phyloP scores from a whole-genome alignment of 2,113 vertebrate genomes.

The Callipepla californica region DNA sequence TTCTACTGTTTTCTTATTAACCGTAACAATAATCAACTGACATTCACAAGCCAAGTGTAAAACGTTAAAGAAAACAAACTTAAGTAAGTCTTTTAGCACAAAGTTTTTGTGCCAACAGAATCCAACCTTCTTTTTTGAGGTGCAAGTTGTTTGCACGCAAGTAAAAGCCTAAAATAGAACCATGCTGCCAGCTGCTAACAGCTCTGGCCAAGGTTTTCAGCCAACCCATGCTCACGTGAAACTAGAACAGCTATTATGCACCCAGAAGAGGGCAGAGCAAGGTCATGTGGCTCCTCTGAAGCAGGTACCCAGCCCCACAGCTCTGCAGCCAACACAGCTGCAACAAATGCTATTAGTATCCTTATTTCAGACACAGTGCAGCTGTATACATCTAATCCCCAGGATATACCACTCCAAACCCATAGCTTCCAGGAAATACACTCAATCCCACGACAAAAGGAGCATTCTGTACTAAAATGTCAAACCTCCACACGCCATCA shows the following conservation, averaged over 20 bases:
- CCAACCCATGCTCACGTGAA: neutral
- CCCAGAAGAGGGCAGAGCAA: neutral
- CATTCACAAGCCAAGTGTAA: neutral
- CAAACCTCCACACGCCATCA: neutral
- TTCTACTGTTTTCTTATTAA: neutral
- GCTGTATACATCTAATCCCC: accelerated
- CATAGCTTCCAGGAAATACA: neutral
- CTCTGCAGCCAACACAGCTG: neutral
- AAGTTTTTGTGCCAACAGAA: neutral
- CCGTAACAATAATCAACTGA: neutral
- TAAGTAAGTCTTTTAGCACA: neutral
- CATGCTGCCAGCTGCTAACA: neutral
- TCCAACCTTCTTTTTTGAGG: neutral
- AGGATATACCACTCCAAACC: neutral
- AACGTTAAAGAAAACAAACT: neutral
- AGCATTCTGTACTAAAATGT: neutral
- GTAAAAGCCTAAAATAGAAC: slow-evolving; percentile 32
- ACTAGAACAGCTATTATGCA: neutral
- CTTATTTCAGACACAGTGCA: neutral
- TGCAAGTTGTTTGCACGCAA: neutral
- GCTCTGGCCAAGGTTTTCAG: neutral
- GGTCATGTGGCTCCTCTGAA: neutral
- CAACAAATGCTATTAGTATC: neutral
- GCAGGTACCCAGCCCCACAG: neutral
- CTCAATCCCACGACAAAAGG: neutral